Evolutionary conservation across 2,888 invertebrate genomes (phyloP).

Genomic region (Leuctra nigra): DNA sequence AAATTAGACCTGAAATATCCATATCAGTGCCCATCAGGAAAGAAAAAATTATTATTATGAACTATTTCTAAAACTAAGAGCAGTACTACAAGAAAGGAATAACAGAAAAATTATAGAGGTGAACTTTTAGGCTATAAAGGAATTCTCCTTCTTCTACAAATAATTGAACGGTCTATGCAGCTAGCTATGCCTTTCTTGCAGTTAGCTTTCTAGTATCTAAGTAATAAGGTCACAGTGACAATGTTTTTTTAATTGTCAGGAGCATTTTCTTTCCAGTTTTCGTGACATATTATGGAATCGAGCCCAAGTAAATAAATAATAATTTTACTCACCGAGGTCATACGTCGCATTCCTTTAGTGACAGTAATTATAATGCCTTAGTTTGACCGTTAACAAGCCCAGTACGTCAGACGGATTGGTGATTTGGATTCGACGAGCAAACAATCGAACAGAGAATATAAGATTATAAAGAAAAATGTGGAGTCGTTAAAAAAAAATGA

Average conservation of each 20-base stretch:
- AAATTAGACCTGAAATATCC: not conserved
- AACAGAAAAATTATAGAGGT: not conserved
- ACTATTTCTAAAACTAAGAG: not conserved
- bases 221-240: not conserved
- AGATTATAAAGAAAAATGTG: too few species aligned
- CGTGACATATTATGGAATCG: not conserved
- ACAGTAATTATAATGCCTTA: slow-evolving; percentile 12
- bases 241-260: slow-evolving; percentile 1
- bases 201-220: not conserved
- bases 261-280: slow-evolving; percentile 14
- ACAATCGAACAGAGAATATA: not conserved
- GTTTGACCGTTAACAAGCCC: slow-evolving; percentile 16
- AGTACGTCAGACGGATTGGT: not conserved
- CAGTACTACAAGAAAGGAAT: not conserved
- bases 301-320: slow-evolving; percentile 3
- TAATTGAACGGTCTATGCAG: too few species aligned
- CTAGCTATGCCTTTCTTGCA: too few species aligned
- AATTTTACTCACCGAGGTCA: slow-evolving; percentile 6
- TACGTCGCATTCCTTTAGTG: slow-evolving; percentile 1
- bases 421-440: not conserved
- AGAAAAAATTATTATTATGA: not conserved
- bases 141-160: too few species aligned
- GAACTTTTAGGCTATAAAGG: not conserved
- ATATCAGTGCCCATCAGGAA: slow-evolving; percentile 4
- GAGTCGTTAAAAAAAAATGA: not conserved